Evolutionary conservation across 2,888 invertebrate species (phyloP), one percentile per base, ranked within the genome.

Genomic region (Napeogenes sylphis): DNA sequence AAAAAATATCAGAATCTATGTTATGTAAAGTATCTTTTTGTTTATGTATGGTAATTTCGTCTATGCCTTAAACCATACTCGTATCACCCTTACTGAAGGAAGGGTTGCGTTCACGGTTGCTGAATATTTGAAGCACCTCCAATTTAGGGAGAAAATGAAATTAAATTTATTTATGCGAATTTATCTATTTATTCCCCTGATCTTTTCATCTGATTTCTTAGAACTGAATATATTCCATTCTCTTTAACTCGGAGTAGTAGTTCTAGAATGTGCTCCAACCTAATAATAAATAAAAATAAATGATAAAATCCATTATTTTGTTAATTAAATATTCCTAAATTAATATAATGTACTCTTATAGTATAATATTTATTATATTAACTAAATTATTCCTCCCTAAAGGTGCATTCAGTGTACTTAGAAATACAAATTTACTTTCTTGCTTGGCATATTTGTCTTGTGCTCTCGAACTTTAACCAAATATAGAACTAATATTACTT

Each of bases 51-150:
- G 21, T 21, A 21, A 21, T 58, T 6, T 72, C 46, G 61, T 73
- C 81, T 80, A 70, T 51, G 73, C 77, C 78, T 75, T 55, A 70
- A 68, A 46, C 67, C 71, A 69, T 73, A 74, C 56, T 61, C 75
- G 78, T 81, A 82, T 82, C 81, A 77, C 84, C 84, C 83, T 84
- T 79, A 79, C 83, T 81, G 81, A 78, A 83, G 82, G 83, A 90
- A 90, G 89, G 90, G 89, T 88, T 89, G 84, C 81, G 83, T 87
- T 88, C 89, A 86, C 85, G 85, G 86, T 85, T 86, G 78, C 81
- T 90, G 88, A 90, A 90, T 90, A 89, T 90, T 90, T 90, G 84
- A 90, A 87, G 81, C 81, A 80, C 77, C 85, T 83, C 81, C 87
- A 89, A 88, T 87, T 88, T 87, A 83, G 80, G 81, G 81, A 82